Conservation (phyloP, 2,113 vertebrate species). For the Hippocampus abdominalis region DNA sequence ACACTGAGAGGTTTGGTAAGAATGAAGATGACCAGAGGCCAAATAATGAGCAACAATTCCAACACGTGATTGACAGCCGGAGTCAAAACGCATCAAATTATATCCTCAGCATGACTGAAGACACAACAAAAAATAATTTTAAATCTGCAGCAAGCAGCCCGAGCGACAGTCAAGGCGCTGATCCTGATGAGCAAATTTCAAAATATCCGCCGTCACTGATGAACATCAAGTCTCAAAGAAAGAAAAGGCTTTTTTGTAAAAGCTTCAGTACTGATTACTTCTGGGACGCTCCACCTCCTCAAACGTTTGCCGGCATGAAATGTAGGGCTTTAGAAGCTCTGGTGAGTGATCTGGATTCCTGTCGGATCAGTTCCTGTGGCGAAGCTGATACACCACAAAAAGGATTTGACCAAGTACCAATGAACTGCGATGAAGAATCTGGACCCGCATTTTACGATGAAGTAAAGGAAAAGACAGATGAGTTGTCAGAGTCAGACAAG, state of each 20-base stretch:
- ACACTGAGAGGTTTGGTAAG: constrained; percentile 29
- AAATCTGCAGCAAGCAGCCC: constrained; percentile 12
- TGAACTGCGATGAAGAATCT: constrained; percentile 14
- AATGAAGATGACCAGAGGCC: constrained; percentile 26
- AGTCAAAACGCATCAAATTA: constrained; percentile 38
- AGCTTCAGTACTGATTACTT: constrained; percentile 33
- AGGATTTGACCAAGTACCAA: neutral
- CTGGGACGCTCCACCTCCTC: constrained; percentile 62
- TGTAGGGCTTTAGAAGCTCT: constrained; percentile 46
- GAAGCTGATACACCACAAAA: constrained; percentile 11
- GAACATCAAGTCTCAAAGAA: constrained; percentile 38
- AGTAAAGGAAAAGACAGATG: constrained; percentile 21
- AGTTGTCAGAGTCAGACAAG: constrained; percentile 37
- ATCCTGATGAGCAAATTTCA: constrained; percentile 27
- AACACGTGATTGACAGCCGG: neutral
- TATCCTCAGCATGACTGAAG: constrained; percentile 57
- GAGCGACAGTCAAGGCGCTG: constrained; percentile 4
- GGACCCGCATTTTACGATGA: constrained; percentile 13
- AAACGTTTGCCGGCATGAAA: constrained; percentile 65
- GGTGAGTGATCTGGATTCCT: constrained; percentile 49
- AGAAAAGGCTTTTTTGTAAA: constrained; percentile 25
- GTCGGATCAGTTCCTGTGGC: constrained; percentile 28
- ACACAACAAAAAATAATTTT: neutral
- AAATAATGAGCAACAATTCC: constrained; percentile 27
- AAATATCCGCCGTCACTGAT: constrained; percentile 34